phyloP scores from a whole-genome alignment of 2,888 invertebrate genomes.

The Philereme transversata region DNA sequence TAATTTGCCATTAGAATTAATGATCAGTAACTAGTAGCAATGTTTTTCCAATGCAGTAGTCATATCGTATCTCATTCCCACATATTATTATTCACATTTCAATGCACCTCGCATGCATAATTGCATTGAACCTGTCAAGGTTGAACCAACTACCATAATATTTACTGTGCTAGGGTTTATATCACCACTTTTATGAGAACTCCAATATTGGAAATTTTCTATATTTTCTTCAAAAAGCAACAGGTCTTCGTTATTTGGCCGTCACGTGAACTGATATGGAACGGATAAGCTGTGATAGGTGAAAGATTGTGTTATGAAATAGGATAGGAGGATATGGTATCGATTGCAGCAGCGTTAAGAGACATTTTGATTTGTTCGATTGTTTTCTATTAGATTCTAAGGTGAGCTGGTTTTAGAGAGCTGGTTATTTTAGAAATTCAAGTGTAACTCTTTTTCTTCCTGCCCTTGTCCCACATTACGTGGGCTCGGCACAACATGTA shows the following conservation, averaged over 20 bases:
- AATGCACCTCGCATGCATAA: slow-evolving; percentile 44
- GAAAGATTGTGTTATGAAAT: slow-evolving; percentile 32
- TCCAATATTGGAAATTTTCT: slow-evolving; percentile 18
- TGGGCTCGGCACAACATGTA: too few species aligned
- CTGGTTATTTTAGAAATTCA: neutral
- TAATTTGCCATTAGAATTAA: neutral
- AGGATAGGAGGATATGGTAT: slow-evolving; percentile 30
- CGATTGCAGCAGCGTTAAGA: slow-evolving; percentile 20
- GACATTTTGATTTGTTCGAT: slow-evolving; percentile 21
- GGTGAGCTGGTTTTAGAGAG: neutral
- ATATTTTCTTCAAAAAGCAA: slow-evolving; percentile 27
- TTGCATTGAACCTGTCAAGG: slow-evolving; percentile 50
- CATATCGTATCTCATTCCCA: slow-evolving; percentile 17
- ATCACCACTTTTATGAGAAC: slow-evolving; percentile 31
- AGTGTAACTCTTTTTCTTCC: too few species aligned
- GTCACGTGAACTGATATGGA: slow-evolving; percentile 28
- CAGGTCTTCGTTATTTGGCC: slow-evolving; percentile 38
- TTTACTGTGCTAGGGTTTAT: slow-evolving; percentile 3
- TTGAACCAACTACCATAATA: slow-evolving; percentile 30
- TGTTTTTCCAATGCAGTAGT: slow-evolving; percentile 6
- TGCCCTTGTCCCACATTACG: too few species aligned
- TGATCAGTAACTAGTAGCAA: neutral
- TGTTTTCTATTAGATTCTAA: slow-evolving; percentile 11
- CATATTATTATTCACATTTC: slow-evolving; percentile 41
- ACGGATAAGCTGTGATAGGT: slow-evolving; percentile 34